phyloP scores from a whole-genome alignment of 1,140 invertebrate genomes.

The Zaprionus kolodkinae region DNA sequence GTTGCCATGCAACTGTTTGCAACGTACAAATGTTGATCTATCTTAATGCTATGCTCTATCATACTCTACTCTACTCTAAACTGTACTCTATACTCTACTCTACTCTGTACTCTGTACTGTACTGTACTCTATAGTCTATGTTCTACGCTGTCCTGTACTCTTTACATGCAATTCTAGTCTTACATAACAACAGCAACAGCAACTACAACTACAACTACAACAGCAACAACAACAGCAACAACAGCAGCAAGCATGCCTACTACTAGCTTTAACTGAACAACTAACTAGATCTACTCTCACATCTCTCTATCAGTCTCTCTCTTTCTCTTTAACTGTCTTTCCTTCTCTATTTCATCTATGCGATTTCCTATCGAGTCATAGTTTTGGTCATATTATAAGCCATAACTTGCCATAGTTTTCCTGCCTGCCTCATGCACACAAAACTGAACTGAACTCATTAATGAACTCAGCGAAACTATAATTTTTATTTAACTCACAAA shows the following conservation, averaged over 20 bases:
- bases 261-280: slow-evolving; percentile 57
- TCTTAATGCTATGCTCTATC: slow-evolving; percentile 22
- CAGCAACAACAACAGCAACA: slow-evolving; percentile 3
- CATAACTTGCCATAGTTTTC: slow-evolving; percentile 84
- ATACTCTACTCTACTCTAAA: slow-evolving; percentile 34
- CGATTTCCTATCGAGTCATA: slow-evolving; percentile 61
- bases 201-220: slow-evolving; percentile 20
- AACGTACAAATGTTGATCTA: slow-evolving; percentile 68
- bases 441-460: slow-evolving; percentile 71
- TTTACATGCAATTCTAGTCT: slow-evolving; percentile 56
- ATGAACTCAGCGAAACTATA: slow-evolving; percentile 47
- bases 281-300: slow-evolving; percentile 55
- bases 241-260: slow-evolving; percentile 55
- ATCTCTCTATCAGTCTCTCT: slow-evolving; percentile 45
- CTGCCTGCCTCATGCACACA: slow-evolving; percentile 53
- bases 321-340: slow-evolving; percentile 8
- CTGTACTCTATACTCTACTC: slow-evolving; percentile 43
- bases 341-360: slow-evolving; percentile 36
- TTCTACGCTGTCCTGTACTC: slow-evolving; percentile 44
- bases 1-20: slow-evolving; percentile 62
- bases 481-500: slow-evolving; percentile 1
- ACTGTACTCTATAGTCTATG: slow-evolving; percentile 29
- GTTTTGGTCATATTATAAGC: slow-evolving; percentile 77
- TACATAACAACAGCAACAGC: slow-evolving; percentile 31
- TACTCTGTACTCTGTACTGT: slow-evolving; percentile 64